phyloP scores from a whole-genome alignment of 2,888 invertebrate species.

The Drosophila mettleri region DNA sequence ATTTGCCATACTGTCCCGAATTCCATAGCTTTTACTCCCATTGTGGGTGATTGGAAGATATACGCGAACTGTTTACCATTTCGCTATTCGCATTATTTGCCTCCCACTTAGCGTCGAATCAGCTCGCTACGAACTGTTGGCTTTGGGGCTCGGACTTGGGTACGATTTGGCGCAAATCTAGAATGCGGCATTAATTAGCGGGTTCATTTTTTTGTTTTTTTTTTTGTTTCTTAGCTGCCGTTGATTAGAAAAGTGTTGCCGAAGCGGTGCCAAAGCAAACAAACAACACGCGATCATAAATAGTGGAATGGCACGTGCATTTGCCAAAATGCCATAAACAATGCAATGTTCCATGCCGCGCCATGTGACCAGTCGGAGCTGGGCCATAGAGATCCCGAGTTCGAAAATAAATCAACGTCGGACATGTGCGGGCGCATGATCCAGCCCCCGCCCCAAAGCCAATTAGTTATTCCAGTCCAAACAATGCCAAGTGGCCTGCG shows the following conservation, averaged over 20 bases:
- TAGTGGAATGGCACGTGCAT: conserved; percentile 52
- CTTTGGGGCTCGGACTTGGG: not conserved
- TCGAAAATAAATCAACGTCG: conserved; percentile 18
- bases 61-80: conserved; percentile 17
- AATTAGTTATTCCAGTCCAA: conserved; percentile 53
- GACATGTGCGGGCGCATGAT: conserved; percentile 6
- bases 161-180: conserved; percentile 10
- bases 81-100: conserved; percentile 18
- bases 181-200: conserved; percentile 52
- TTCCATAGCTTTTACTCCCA: not conserved
- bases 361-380: conserved; percentile 26
- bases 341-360: conserved; percentile 4
- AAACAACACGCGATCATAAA: conserved; percentile 63
- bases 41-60: conserved; percentile 6
- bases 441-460: conserved; percentile 8
- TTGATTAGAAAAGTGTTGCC: conserved; percentile 37
- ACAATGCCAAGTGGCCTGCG: conserved; percentile 28
- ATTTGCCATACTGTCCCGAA: conserved; percentile 1
- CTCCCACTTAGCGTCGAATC: conserved; percentile 32
- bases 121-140: not conserved
- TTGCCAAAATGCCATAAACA: conserved; percentile 21
- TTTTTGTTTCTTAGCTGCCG: conserved; percentile 17
- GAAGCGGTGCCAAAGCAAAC: conserved; percentile 32
- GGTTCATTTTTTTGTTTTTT: not conserved
- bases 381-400: conserved; percentile 38